phyloP scores from a whole-genome alignment of 92 coral and sea anemone species.

The Epizoanthus fatuus region DNA sequence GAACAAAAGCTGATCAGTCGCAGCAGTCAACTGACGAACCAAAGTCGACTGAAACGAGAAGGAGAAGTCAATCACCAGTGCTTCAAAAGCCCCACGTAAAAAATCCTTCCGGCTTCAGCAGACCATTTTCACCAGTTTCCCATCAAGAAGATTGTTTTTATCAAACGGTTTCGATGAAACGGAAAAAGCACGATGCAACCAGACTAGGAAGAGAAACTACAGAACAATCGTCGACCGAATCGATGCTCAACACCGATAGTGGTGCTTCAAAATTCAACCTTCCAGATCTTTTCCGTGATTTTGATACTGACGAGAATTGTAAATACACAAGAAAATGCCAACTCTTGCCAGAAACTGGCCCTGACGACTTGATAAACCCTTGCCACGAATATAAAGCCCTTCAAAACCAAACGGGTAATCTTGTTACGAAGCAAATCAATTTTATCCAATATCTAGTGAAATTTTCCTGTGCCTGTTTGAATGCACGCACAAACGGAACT shows the following conservation, averaged over 20 bases:
- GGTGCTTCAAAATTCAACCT: neutral
- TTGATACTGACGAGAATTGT: slow-evolving; percentile 36
- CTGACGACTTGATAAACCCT: slow-evolving; percentile 56
- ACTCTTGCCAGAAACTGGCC: slow-evolving; percentile 54
- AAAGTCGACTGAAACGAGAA: neutral
- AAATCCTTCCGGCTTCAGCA: neutral
- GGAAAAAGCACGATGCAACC: neutral
- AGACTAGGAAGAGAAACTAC: neutral
- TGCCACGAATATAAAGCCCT: slow-evolving; percentile 49
- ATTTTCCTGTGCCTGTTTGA: slow-evolving; percentile 67
- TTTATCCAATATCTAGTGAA: slow-evolving; percentile 31
- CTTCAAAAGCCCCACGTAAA: neutral
- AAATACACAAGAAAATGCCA: neutral
- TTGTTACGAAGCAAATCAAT: slow-evolving; percentile 18
- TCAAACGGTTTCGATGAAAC: neutral
- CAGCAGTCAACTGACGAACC: neutral
- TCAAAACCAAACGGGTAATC: neutral
- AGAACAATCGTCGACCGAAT: no score
- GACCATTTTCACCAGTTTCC: neutral
- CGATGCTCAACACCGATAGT: neutral
- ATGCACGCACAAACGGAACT: slow-evolving; percentile 72
- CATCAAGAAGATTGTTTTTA: neutral
- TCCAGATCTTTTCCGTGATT: slow-evolving; percentile 26
- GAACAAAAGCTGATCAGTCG: no score
- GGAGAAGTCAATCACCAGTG: slow-evolving; percentile 21